Evolutionary conservation across 2,888 invertebrate genomes (phyloP).

Genomic region (Scrobipalpa atriplicella): DNA sequence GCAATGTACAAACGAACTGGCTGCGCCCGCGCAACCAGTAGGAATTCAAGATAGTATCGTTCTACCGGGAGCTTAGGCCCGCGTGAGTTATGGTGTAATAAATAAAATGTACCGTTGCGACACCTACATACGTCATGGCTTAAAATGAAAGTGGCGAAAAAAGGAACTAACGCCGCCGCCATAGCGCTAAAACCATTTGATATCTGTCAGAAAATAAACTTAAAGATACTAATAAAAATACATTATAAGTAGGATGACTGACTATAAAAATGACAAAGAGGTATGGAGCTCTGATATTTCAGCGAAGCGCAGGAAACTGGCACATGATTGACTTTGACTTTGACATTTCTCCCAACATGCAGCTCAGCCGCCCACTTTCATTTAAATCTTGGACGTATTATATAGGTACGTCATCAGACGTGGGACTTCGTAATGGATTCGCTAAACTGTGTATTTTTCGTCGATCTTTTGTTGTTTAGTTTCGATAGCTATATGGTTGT

Average conservation of each 20-base stretch:
- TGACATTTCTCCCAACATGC: too few relatives aligned
- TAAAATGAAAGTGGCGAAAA: too few relatives aligned
- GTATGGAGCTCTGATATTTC: too few relatives aligned
- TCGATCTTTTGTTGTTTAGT: constrained; percentile 35
- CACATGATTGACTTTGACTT: too few relatives aligned
- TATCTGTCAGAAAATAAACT: too few relatives aligned
- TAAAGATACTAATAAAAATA: too few relatives aligned
- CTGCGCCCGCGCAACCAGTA: constrained; percentile 42
- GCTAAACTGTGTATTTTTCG: constrained; percentile 41
- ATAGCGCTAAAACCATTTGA: too few relatives aligned
- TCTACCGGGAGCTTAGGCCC: constrained; percentile 72
- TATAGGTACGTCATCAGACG: constrained; percentile 57
- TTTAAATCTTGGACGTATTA: neutral
- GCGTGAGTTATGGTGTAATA: constrained; percentile 78
- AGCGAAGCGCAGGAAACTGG: too few relatives aligned
- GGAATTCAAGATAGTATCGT: constrained; percentile 76
- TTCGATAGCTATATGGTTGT: constrained; percentile 12
- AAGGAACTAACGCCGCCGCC: too few relatives aligned
- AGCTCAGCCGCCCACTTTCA: neutral
- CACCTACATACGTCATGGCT: constrained; percentile 71
- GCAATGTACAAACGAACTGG: neutral
- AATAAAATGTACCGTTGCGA: constrained; percentile 74
- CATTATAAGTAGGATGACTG: too few relatives aligned
- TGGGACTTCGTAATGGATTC: constrained; percentile 49
- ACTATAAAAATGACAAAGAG: too few relatives aligned